phyloP scores from a whole-genome alignment of 2,888 invertebrate species.

The Apotomis betuletana region DNA sequence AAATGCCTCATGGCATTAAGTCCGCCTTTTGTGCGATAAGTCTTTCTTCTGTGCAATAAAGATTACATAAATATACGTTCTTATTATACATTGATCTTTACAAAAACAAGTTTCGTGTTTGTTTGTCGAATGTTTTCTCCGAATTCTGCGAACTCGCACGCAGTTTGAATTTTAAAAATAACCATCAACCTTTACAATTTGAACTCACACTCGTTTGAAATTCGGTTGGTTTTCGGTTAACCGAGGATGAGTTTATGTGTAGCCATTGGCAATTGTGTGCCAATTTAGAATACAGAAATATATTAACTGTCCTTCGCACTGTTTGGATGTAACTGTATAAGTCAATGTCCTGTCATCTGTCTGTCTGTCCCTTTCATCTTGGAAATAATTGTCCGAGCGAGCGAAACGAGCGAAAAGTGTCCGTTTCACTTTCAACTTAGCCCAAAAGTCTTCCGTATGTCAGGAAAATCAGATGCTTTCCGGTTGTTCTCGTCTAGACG shows the following conservation, averaged over 20 bases:
- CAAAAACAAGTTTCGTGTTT: constrained; percentile 47
- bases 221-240: not conserved
- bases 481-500: no score
- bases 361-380: no score
- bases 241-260: not conserved
- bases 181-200: not conserved
- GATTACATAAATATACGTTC: not conserved
- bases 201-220: not conserved
- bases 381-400: no score
- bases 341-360: not conserved
- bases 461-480: no score
- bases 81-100: constrained; percentile 8
- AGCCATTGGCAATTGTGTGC: constrained; percentile 23
- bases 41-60: no score
- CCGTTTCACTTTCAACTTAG: no score
- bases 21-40: no score
- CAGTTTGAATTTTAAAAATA: constrained; percentile 60
- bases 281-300: constrained; percentile 35
- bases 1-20: no score
- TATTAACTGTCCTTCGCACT: constrained; percentile 4
- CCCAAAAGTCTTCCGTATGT: no score
- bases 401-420: no score
- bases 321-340: not conserved
- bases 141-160: constrained; percentile 64
- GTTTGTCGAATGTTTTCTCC: constrained; percentile 56